Percentiles rank a stretch among this genome's conserved stretches.
Conservation (phyloP, 1,140 invertebrate species). For the Drosophila pseudoananassae region DNA sequence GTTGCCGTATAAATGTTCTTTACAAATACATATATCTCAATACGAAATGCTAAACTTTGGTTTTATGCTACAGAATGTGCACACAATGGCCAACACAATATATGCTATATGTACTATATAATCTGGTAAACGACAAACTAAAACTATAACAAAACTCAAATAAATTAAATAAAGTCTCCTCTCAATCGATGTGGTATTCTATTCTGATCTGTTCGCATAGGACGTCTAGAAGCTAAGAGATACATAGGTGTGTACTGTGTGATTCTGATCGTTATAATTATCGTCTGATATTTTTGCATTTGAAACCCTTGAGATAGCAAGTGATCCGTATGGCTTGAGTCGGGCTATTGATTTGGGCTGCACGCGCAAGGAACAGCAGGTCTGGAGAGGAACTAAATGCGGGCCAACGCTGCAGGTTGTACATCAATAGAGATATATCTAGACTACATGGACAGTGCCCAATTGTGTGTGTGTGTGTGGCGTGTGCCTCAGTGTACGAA, state of each 20-base stretch:
- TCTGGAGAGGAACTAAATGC: slow-evolving; percentile 66
- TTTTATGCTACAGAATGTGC: slow-evolving; percentile 80
- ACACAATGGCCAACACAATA: slow-evolving; percentile 79
- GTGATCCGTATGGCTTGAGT: slow-evolving; percentile 55
- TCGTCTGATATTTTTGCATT: slow-evolving; percentile 41
- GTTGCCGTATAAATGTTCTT: slow-evolving; percentile 63
- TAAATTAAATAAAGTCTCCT: slow-evolving; percentile 65
- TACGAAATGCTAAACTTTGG: slow-evolving; percentile 82
- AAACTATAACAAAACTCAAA: slow-evolving; percentile 71
- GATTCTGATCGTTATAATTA: background rate
- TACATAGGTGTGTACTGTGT: slow-evolving; percentile 9
- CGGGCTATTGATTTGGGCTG: slow-evolving; percentile 54
- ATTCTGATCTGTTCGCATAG: slow-evolving; percentile 5
- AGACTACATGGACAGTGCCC: slow-evolving; percentile 60
- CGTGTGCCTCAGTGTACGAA: slow-evolving; percentile 61
- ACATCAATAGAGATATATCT: slow-evolving; percentile 38
- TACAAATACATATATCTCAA: slow-evolving; percentile 70
- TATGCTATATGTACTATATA: slow-evolving; percentile 49
- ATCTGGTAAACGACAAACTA: slow-evolving; percentile 56
- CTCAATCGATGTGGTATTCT: slow-evolving; percentile 36
- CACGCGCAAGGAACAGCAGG: slow-evolving; percentile 36
- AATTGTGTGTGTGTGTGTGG: slow-evolving; percentile 40
- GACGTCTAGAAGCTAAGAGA: slow-evolving; percentile 41
- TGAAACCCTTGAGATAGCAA: slow-evolving; percentile 73
- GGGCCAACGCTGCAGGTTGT: slow-evolving; percentile 42